Conservation (phyloP, 2,797 vertebrate species). For the Tachyglossus aculeatus region DNA sequence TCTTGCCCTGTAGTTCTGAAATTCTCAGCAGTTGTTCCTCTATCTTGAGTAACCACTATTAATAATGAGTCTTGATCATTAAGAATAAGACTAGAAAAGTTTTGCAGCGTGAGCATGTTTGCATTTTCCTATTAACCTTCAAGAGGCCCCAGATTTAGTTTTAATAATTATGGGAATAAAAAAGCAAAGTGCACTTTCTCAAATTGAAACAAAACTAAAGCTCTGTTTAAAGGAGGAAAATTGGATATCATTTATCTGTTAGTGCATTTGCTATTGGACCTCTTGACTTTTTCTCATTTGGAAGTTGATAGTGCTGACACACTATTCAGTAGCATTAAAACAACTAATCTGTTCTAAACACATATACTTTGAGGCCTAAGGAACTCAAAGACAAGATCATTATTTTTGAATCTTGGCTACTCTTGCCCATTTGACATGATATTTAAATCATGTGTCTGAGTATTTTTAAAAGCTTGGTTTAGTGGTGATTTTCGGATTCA, state of each 20-base stretch:
- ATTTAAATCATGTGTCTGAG: too few relatives aligned
- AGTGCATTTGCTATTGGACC: constrained; percentile 7
- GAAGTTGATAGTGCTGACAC: constrained; percentile 4
- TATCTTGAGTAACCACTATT: neutral
- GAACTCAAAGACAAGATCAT: neutral
- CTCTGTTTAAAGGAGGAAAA: neutral
- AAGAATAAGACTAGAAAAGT: neutral
- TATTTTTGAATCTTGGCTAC: too few relatives aligned
- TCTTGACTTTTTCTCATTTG: neutral
- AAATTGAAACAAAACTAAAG: constrained; percentile 25
- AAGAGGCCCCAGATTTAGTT: too few relatives aligned
- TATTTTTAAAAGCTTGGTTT: too few relatives aligned
- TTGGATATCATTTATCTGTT: too few relatives aligned
- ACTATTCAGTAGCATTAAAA: neutral
- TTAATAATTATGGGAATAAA: too few relatives aligned
- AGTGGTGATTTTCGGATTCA: too few relatives aligned
- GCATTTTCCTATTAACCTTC: neutral
- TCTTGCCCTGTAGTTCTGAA: constrained; percentile 8
- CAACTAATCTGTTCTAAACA: constrained; percentile 8
- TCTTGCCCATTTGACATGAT: too few relatives aligned
- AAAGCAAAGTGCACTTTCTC: too few relatives aligned
- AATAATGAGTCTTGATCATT: constrained; percentile 7
- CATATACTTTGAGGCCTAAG: constrained; percentile 5
- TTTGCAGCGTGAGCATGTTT: neutral
- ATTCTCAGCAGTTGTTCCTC: constrained; percentile 13